Base-by-base conservation (phyloP, 2,113 vertebrate genomes). In the Camelus dromedarius region DNA sequence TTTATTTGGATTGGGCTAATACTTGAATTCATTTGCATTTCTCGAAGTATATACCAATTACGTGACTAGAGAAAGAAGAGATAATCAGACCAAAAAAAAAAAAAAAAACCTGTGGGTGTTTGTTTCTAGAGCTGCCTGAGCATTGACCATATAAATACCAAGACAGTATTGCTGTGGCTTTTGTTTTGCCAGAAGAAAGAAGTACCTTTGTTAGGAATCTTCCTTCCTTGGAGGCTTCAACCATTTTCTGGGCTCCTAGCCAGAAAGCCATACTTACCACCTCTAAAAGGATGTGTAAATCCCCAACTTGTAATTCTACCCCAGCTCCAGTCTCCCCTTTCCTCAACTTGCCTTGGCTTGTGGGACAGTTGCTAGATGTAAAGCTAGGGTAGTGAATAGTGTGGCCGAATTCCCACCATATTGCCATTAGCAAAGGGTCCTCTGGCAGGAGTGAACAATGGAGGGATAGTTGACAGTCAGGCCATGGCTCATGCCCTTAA, bases 11-110 rank as follows among this genome's bases (percentile, higher is more conserved):
- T 91, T 92, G 56, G n/a, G 38, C 56, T 89, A 73, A 86, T 89
- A 69, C 69, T 97, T 89, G 16, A 93, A 92, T 92, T 97, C 26
- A 89, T 79, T 95, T 91, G 54, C 38, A 56, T 82, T 95, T 97
- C n/a, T 93, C 46, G 20, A 96, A 81, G 22, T 79, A 64, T 93
- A 79, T 30, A 38, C 64, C 60, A 97, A 77, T 35, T 73, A 18
- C 84, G 35, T 95, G 9, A 35, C 70, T 96, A 90, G 8, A 75
- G 76, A 96, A 97, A 81, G 60, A 79, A 96, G 4, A n/a, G 9
- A 30, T 83, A 67, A 48, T 76, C 46, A 94, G 14, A 90, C 46
- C 50, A 92, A 50, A 93, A 89, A 52, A 22, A 35, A 12, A 46
- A 90, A 46, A 93, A 89, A 52, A 22, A 35, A 12, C 2, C 56